phyloP scores from a whole-genome alignment of 2,888 invertebrate species.

The Cyclophora albipunctata region DNA sequence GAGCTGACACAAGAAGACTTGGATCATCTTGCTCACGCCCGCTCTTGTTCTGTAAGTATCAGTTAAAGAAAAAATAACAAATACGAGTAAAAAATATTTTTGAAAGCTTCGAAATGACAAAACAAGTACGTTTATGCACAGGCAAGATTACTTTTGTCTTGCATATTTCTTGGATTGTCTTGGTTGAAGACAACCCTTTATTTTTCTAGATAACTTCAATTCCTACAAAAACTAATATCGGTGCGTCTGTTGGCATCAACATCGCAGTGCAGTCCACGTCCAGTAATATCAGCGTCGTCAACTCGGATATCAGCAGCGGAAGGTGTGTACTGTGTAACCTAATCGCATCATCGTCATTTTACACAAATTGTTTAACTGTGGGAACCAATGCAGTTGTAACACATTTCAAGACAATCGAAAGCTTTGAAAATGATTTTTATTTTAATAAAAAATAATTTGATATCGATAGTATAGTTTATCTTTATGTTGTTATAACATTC shows the following conservation, averaged over 20 bases:
- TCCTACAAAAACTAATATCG: slow-evolving; percentile 54
- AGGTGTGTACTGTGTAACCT: slow-evolving; percentile 40
- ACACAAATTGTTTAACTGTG: background rate
- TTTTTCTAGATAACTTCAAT: slow-evolving; percentile 56
- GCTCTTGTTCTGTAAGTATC: slow-evolving; percentile 86
- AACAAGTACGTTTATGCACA: too few species aligned
- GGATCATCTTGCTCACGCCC: slow-evolving; percentile 86
- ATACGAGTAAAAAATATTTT: too few species aligned
- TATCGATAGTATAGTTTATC: too few species aligned
- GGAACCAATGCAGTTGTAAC: too few species aligned
- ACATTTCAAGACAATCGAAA: too few species aligned
- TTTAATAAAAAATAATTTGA: too few species aligned
- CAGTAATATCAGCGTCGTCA: slow-evolving; percentile 54
- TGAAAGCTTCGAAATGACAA: too few species aligned
- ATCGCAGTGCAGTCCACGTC: slow-evolving; percentile 49
- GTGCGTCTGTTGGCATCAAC: slow-evolving; percentile 29
- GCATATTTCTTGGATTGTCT: background rate
- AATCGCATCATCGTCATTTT: background rate
- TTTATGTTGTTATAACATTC: too few species aligned
- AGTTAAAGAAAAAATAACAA: background rate
- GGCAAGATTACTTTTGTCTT: too few species aligned
- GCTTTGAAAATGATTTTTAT: too few species aligned
- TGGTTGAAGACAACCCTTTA: background rate
- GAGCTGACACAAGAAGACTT: slow-evolving; percentile 89
- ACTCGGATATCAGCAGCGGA: slow-evolving; percentile 67